Evolutionary conservation across 2,888 invertebrate species (phyloP).

Genomic region (Nowickia ferox): DNA sequence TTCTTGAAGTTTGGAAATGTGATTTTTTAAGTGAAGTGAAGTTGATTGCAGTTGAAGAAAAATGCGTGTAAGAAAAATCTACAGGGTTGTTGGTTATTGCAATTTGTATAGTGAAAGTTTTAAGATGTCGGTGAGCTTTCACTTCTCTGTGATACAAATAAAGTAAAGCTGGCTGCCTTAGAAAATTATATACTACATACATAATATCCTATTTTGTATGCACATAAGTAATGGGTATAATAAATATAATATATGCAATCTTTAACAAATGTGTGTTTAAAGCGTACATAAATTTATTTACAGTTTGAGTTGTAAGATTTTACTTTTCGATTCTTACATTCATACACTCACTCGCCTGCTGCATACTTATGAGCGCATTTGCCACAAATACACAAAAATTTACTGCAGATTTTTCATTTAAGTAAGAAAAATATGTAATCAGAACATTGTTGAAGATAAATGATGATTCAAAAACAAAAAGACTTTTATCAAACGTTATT

Average conservation of each 20-base stretch:
- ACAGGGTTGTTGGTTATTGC: too few relatives aligned
- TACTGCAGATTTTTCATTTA: constrained; percentile 24
- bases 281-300: constrained; percentile 52
- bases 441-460: constrained; percentile 51
- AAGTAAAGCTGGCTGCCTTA: too few relatives aligned
- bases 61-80: too few relatives aligned
- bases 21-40: too few relatives aligned
- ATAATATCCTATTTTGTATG: too few relatives aligned
- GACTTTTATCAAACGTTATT: constrained; percentile 28
- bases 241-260: constrained; percentile 10
- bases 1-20: too few relatives aligned
- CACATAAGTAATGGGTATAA: background rate
- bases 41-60: too few relatives aligned
- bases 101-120: too few relatives aligned
- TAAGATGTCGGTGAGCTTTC: too few relatives aligned
- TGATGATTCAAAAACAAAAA: constrained; percentile 2
- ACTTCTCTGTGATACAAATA: too few relatives aligned
- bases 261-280: constrained; percentile 45
- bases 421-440: constrained; percentile 39
- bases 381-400: constrained; percentile 24
- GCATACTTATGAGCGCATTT: background rate
- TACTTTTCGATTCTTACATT: background rate
- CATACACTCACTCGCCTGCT: background rate
- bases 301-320: constrained; percentile 46
- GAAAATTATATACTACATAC: too few relatives aligned